These are phyloP conservation scores for Opisthograptis luteolata DNA, from an alignment of 2,888 invertebrate species.

Conservation along the genomic window DNA sequence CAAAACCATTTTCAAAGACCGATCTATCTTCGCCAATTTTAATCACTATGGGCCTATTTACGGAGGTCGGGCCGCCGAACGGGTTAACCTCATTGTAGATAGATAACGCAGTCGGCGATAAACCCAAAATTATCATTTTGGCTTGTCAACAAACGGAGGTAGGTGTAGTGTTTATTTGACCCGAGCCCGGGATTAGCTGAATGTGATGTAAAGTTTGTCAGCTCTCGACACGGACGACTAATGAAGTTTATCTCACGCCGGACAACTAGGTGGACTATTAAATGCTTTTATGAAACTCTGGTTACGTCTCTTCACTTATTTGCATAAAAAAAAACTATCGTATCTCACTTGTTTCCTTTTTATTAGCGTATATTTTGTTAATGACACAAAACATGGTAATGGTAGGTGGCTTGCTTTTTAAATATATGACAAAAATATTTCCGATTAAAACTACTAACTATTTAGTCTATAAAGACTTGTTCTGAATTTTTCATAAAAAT, in stretches of 20 bases:
- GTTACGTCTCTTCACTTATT: too few relatives aligned
- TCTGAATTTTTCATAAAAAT: neutral
- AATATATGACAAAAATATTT: too few relatives aligned
- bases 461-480: neutral
- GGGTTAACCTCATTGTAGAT: constrained; percentile 41
- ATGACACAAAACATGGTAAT: too few relatives aligned
- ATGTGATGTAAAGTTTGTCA: neutral
- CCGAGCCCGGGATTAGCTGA: constrained; percentile 1
- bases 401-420: too few relatives aligned
- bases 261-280: too few relatives aligned
- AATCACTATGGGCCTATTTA: constrained; percentile 9
- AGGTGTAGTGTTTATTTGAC: constrained; percentile 12
- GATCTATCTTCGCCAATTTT: constrained; percentile 7
- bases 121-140: constrained; percentile 37
- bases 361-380: too few relatives aligned
- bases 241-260: too few relatives aligned
- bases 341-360: too few relatives aligned
- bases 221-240: neutral
- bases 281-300: too few relatives aligned
- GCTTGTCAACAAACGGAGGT: constrained; percentile 20
- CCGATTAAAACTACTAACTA: too few relatives aligned
- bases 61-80: constrained; percentile 28
- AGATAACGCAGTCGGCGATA: constrained; percentile 37
- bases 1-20: too few relatives aligned
- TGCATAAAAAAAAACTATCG: too few relatives aligned